Conservation (phyloP, 2,888 invertebrate species). For the Pherbina coryleti region DNA sequence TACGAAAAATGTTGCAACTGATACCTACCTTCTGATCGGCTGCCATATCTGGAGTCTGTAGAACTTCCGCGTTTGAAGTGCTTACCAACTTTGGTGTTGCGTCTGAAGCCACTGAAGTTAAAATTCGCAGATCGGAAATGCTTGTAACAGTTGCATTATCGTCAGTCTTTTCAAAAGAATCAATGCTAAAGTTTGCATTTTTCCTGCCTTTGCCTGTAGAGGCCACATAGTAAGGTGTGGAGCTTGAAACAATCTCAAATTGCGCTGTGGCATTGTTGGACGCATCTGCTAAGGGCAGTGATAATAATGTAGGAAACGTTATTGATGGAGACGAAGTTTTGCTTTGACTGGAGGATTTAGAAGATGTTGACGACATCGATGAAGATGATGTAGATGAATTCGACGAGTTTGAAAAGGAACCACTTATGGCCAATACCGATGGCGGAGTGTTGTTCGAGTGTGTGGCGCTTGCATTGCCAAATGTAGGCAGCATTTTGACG, state of each 20-base stretch:
- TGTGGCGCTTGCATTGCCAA: slow-evolving; percentile 15
- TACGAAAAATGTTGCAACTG: no score
- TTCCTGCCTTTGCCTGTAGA: not conserved
- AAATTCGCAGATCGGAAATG: slow-evolving; percentile 11
- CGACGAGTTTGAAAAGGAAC: slow-evolving; percentile 22
- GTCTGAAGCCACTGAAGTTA: not conserved
- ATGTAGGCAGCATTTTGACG: slow-evolving; percentile 24
- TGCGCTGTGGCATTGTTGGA: slow-evolving; percentile 12
- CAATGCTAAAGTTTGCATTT: not conserved
- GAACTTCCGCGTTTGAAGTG: not conserved
- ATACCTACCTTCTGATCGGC: not conserved
- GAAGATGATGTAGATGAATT: slow-evolving; percentile 43
- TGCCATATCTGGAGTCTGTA: not conserved
- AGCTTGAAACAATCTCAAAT: slow-evolving; percentile 26
- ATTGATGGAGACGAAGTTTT: slow-evolving; percentile 41
- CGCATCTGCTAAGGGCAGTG: slow-evolving; percentile 4
- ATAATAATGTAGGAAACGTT: slow-evolving; percentile 39
- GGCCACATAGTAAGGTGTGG: slow-evolving; percentile 8
- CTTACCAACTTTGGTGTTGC: not conserved
- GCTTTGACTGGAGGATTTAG: slow-evolving; percentile 27
- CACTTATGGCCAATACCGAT: slow-evolving; percentile 9
- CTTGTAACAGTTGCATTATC: slow-evolving; percentile 11
- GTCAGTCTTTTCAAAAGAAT: slow-evolving; percentile 32
- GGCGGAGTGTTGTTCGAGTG: slow-evolving; percentile 35
- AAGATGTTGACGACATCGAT: slow-evolving; percentile 42